Base-by-base conservation (phyloP, 2,888 invertebrate species). In the Gerosis bhagava region DNA sequence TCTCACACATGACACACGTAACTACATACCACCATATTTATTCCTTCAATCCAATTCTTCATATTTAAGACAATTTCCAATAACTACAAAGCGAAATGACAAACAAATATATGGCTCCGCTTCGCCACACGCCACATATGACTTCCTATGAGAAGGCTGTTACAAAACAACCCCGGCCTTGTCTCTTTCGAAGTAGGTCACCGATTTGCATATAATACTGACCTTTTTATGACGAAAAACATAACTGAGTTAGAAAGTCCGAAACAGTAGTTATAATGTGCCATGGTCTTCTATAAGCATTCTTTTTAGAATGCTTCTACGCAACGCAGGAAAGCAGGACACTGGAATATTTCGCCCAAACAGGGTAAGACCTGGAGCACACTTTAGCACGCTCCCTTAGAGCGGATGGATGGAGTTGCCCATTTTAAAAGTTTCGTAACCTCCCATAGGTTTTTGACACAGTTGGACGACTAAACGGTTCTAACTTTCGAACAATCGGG, bases 161-260 rank as follows among this genome's bases (percentile, higher is more conserved):
- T 60, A 63, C 57, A 59, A 60, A 65, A 58, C 60, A 58, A 60
- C 54, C 59, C 56, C 54, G 62, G 54, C 59, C 57, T 59, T 57
- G 51, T 53, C 49, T 47, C 49, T 37, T 40, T 19, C 53, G 50
- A 67, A 65, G 60, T 63, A 54, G 60, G 54, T 53, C 62, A 60
- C 56, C 57, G 61, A 63, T 64, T 65, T 63, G 52, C 59, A 63
- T 58, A 53, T 54, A 55, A 60, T 56, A 53, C 49, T 60, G 35
- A 51, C 43, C 44, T 46, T 53, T 45, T 41, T 48, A 47, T 49
- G 50, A 47, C 44, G 39, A 43, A 48, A 50, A 56, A 51, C 26
- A 34, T 34, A 28, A 24, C 25, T 22, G 19, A 21, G 6, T 8
- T 28, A 7, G 1, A 10, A 19, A 10, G 8, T 28, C 25, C 10